Evolutionary conservation across 2,888 invertebrate species (phyloP).

Genomic region (Myopa testacea): DNA sequence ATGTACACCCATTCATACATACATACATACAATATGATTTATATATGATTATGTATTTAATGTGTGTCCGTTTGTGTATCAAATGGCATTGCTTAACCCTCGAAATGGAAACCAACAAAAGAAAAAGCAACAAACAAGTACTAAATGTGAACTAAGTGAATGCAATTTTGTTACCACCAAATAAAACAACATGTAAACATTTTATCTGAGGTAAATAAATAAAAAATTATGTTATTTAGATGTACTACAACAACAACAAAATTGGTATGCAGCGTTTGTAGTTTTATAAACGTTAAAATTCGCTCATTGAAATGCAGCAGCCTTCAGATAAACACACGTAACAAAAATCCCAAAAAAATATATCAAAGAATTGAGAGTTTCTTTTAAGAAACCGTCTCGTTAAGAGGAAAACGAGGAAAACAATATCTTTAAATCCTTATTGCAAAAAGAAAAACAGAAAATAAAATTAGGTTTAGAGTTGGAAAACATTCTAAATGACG

Average conservation of each 20-base stretch:
- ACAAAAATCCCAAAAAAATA: background rate
- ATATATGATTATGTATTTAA: too few species aligned
- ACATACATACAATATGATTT: too few species aligned
- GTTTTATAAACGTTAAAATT: constrained; percentile 32
- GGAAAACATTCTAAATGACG: too few species aligned
- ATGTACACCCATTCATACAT: too few species aligned
- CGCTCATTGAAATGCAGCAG: constrained; percentile 10
- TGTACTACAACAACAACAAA: background rate
- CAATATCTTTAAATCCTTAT: background rate
- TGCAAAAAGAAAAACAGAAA: background rate
- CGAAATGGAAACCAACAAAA: background rate
- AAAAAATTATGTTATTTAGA: background rate
- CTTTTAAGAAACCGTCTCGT: too few species aligned
- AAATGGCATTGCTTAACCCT: background rate
- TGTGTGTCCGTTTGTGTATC: too few species aligned
- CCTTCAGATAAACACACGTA: background rate
- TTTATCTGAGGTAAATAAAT: background rate
- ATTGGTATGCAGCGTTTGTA: background rate
- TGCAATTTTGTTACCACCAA: constrained; percentile 31
- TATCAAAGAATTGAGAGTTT: background rate
- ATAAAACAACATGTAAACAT: constrained; percentile 7
- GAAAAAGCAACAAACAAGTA: background rate
- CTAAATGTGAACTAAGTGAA: background rate
- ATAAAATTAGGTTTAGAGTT: too few species aligned
- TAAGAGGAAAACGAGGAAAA: background rate